phyloP scores from a whole-genome alignment of 2,113 vertebrate genomes.

The Pithys albifrons region DNA sequence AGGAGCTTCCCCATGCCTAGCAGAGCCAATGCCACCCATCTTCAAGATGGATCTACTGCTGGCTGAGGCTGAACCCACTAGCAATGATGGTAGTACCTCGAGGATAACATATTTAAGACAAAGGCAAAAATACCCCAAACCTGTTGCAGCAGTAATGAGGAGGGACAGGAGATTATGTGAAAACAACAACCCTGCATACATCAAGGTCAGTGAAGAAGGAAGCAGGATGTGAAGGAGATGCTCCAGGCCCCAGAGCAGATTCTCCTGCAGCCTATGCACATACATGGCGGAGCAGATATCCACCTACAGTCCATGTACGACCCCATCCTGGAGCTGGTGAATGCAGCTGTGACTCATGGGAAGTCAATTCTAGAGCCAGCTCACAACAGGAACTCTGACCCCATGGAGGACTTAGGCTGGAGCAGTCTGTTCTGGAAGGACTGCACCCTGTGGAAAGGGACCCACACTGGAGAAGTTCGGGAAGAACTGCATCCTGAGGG shows the following conservation, averaged over 20 bases:
- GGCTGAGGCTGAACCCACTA: not conserved
- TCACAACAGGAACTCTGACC: not conserved
- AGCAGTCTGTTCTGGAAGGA: not conserved
- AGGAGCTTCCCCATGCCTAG: not conserved
- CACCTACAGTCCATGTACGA: no score
- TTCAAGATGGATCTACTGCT: no score
- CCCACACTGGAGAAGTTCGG: fast-evolving
- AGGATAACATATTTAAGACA: not conserved
- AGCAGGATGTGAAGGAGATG: not conserved
- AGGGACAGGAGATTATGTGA: not conserved
- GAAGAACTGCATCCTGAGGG: not conserved
- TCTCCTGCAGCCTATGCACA: not conserved
- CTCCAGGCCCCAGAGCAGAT: not conserved
- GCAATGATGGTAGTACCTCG: fast-evolving
- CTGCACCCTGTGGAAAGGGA: not conserved
- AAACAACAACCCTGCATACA: not conserved
- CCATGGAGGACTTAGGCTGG: fast-evolving
- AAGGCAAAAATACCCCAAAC: no score
- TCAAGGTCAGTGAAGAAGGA: not conserved
- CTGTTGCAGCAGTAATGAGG: no score
- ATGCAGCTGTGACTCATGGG: not conserved
- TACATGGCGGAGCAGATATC: not conserved
- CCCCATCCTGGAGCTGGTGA: not conserved
- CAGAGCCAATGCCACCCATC: not conserved
- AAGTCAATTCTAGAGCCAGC: not conserved